These are phyloP conservation scores for Agrypnia vestita DNA, from an alignment of 1,140 invertebrate species.

Conservation along the genomic window DNA sequence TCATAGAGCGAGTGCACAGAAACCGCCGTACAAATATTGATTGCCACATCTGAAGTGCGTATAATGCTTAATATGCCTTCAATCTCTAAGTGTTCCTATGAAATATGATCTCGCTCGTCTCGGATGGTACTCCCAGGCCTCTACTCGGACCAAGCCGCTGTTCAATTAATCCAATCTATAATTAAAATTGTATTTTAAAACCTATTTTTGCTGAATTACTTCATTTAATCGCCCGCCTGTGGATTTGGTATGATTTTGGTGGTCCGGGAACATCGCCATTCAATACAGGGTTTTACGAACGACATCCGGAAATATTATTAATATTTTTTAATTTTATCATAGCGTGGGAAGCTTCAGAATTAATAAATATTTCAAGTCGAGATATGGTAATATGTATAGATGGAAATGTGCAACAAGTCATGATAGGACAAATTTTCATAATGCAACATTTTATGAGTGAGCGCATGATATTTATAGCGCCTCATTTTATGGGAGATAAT, in stretches of 20 bases:
- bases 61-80: slow-evolving; percentile 24
- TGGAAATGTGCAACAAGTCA: no score
- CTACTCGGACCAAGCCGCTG: not conserved
- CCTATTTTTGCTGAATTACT: slow-evolving; percentile 46
- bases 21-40: slow-evolving; percentile 29
- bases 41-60: slow-evolving; percentile 25
- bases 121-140: not conserved
- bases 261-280: not conserved
- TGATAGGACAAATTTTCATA: no score
- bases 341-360: no score
- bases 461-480: no score
- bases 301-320: no score
- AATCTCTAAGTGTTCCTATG: not conserved
- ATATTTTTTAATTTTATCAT: no score
- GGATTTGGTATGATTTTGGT: not conserved
- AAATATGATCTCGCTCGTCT: not conserved
- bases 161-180: slow-evolving; percentile 55
- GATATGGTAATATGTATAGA: no score
- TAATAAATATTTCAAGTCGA: no score
- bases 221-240: slow-evolving; percentile 39
- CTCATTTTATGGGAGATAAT: no score
- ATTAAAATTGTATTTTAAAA: slow-evolving; percentile 53
- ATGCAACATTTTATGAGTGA: no score
- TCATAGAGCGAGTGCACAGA: slow-evolving; percentile 1
- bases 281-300: no score